Conservation (phyloP, 2,113 vertebrate genomes). For the Lasiurus cinereus region DNA sequence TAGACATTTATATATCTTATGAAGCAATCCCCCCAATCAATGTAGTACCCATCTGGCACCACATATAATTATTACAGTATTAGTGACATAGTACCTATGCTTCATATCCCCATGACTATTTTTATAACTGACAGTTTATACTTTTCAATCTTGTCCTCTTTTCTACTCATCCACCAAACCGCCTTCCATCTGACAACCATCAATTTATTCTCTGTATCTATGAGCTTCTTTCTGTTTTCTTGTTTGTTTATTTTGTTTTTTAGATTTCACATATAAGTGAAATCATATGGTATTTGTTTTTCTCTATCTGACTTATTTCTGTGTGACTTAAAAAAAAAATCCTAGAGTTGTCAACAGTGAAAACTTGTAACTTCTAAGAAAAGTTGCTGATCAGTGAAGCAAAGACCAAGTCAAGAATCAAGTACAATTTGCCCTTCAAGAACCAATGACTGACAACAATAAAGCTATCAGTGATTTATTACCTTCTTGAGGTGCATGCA, state of each 20-base stretch:
- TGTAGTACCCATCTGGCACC: neutral
- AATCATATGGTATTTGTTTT: neutral
- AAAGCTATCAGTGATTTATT: constrained; percentile 67
- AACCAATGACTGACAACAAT: constrained; percentile 70
- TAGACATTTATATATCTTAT: neutral
- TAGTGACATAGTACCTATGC: neutral
- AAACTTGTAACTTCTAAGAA: constrained; percentile 63
- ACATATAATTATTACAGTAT: neutral
- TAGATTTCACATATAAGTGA: neutral
- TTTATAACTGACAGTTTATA: neutral
- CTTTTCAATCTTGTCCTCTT: neutral
- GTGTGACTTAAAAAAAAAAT: neutral
- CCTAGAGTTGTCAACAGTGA: neutral
- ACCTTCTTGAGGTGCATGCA: constrained; percentile 44
- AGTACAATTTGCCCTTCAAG: constrained; percentile 73
- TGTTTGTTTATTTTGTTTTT: neutral
- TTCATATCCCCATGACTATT: neutral
- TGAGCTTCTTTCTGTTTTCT: neutral
- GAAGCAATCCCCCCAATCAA: neutral
- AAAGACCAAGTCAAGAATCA: constrained; percentile 69
- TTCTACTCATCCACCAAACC: neutral
- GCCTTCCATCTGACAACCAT: no score
- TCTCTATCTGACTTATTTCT: neutral
- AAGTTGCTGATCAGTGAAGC: constrained; percentile 65
- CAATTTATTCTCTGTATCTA: neutral